Conservation (phyloP, 2,797 vertebrate species). For the Eidolon dupreanum region DNA sequence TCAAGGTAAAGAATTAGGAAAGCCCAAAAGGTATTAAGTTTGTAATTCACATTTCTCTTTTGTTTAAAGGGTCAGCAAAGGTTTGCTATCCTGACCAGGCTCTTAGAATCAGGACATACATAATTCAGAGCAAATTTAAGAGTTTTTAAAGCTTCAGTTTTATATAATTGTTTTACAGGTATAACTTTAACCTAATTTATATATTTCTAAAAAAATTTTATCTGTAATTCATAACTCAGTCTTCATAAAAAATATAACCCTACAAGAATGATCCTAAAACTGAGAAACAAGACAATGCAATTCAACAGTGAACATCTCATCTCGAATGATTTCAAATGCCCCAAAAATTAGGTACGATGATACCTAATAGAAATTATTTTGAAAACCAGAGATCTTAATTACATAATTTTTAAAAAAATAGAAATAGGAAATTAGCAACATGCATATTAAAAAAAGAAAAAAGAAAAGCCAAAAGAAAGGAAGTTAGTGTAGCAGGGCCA, state of each 20-base stretch:
- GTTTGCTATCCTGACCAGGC: neutral
- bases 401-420: slow-evolving; percentile 65
- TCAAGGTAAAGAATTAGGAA: slow-evolving; percentile 20
- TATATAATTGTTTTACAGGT: neutral
- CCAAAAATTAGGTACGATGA: neutral
- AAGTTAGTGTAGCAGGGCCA: slow-evolving; percentile 86
- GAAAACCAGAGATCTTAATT: slow-evolving; percentile 50
- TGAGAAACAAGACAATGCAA: slow-evolving; percentile 20
- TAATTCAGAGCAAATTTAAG: slow-evolving; percentile 18
- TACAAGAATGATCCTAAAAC: slow-evolving; percentile 16
- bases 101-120: neutral
- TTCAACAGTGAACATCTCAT: slow-evolving; percentile 18
- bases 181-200: neutral
- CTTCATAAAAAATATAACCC: neutral
- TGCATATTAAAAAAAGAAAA: slow-evolving; percentile 71
- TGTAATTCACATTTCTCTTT: neutral
- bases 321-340: slow-evolving; percentile 22
- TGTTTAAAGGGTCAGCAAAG: slow-evolving; percentile 18
- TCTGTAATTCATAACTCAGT: neutral
- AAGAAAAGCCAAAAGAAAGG: slow-evolving; percentile 73
- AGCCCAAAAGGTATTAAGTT: neutral
- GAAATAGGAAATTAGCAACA: slow-evolving; percentile 77
- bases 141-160: neutral
- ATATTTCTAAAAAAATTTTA: slow-evolving; percentile 50
- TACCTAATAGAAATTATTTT: slow-evolving; percentile 70